Conservation (phyloP, 2,888 invertebrate species). For the Sinohyriopsis cumingii region DNA sequence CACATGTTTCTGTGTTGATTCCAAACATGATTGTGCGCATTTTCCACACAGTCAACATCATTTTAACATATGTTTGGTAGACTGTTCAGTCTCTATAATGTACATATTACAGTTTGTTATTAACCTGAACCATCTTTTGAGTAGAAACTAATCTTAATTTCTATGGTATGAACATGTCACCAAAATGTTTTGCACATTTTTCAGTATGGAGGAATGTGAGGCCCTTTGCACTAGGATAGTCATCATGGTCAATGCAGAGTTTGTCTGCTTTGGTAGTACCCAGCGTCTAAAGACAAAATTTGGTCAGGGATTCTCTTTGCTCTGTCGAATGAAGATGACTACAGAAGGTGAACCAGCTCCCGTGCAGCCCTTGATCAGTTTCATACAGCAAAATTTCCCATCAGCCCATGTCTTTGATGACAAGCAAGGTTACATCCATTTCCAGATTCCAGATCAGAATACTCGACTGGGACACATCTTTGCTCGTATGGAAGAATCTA, state of each 20-base stretch:
- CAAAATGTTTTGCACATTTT: constrained; percentile 13
- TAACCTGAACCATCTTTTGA: no score
- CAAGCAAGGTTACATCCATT: constrained; percentile 75
- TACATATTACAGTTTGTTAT: no score
- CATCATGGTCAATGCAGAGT: constrained; percentile 82
- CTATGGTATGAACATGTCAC: no score
- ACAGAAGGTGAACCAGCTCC: constrained; percentile 37
- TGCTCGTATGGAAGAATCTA: constrained; percentile 59
- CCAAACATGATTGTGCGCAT: no score
- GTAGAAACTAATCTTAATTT: no score
- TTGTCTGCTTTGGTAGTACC: constrained; percentile 82
- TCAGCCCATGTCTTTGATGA: constrained; percentile 78
- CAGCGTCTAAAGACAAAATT: constrained; percentile 82
- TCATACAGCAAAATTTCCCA: constrained; percentile 75
- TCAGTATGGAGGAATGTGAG: constrained; percentile 90
- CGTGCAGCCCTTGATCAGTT: constrained; percentile 37
- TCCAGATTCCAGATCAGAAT: constrained; percentile 53
- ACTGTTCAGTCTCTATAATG: no score
- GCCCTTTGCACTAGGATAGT: constrained; percentile 83
- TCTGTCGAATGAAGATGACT: constrained; percentile 70
- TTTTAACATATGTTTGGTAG: no score
- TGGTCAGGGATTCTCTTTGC: constrained; percentile 80
- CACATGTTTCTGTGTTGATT: no score
- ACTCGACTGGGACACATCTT: constrained; percentile 67
- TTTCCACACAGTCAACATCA: no score